Base-by-base conservation (phyloP, 2,113 vertebrate species). In the Gobiocypris rarus region DNA sequence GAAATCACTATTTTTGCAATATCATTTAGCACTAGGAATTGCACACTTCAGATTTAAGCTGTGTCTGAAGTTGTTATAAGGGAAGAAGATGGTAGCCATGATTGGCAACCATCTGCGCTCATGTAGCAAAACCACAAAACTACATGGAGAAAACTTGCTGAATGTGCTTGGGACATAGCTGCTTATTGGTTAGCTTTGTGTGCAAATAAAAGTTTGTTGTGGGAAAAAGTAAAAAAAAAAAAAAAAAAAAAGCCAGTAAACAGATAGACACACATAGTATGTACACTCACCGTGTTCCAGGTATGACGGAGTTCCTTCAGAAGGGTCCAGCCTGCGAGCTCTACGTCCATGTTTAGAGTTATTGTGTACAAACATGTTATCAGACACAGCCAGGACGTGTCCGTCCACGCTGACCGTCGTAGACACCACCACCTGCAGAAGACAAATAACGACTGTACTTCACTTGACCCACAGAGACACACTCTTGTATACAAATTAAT, bases 281-380 rank as follows among this genome's bases (percentile, higher is more conserved):
- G 17, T 41, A 95, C 93, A 94, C 94, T 95, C 95, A 97, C 96
- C 96, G 93, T 97, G 96, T 94, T 97, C 96, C 93, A 97, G 95
- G 94, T 96, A 97, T 93, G 96, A 97, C 88, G 95, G 95, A 86
- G 95, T 96, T 92, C 96, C 96, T 94, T 97, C 96, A 92, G 96
- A 96, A 87, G 96, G 96, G 93, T 97, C 96, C n/a, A 97, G 95
- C 90, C 96, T 94, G 89, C 96, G 94, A 90, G 96, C 96, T 93
- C 96, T 94, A 90, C 96, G 96, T 90, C 96, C 96, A 0, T 97
- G 96, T 90, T 97, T 97, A 87, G 96, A 97, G 90, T 97, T 97
- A 93, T 97, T 97, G 91, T 97, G 96, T 81, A 97, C 96, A 91
- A 97, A 97, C 96, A 97, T 97, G 87, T 97, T 97, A 90, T 97